A percentile compares a stretch with the other conserved stretches of the same genome.
Conservation (phyloP, 2,888 invertebrate species). For the Phasia obesa region DNA sequence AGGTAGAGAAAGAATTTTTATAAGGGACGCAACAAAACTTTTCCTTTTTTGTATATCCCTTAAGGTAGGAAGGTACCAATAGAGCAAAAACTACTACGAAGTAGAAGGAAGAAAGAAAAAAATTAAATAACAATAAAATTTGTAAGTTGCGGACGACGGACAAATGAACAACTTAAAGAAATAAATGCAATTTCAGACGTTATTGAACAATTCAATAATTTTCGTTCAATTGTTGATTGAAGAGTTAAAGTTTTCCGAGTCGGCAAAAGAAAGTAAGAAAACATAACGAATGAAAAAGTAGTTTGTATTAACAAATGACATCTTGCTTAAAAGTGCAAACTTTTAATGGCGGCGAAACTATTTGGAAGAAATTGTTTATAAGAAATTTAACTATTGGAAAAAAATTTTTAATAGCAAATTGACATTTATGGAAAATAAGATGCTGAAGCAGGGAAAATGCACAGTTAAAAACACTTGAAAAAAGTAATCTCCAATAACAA, state of each 20-base stretch:
- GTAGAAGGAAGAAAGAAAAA: constrained; percentile 1
- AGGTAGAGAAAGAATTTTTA: background rate
- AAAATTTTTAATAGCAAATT: background rate
- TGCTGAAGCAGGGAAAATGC: background rate
- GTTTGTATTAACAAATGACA: constrained; percentile 32
- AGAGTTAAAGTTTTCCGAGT: constrained; percentile 58
- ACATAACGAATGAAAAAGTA: background rate
- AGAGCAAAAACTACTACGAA: constrained; percentile 14
- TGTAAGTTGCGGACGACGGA: constrained; percentile 42
- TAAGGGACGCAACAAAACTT: constrained; percentile 28
- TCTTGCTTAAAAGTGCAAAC: constrained; percentile 39
- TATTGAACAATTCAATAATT: constrained; percentile 72
- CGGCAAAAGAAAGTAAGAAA: background rate
- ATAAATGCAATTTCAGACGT: constrained; percentile 69
- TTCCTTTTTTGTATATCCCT: constrained; percentile 11
- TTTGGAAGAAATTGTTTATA: constrained; percentile 10
- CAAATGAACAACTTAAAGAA: constrained; percentile 57
- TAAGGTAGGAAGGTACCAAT: constrained; percentile 45
- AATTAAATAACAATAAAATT: constrained; percentile 56
- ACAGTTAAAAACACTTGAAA: background rate
- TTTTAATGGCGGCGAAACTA: constrained; percentile 44
- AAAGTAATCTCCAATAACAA: too few species aligned
- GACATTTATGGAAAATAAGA: constrained; percentile 26
- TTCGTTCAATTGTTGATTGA: constrained; percentile 63
- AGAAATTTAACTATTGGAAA: background rate